A percentile compares a stretch with the other conserved stretches of the same genome.
Evolutionary conservation across 2,888 invertebrate genomes (phyloP).

Genomic region (Bellardia pandia): DNA sequence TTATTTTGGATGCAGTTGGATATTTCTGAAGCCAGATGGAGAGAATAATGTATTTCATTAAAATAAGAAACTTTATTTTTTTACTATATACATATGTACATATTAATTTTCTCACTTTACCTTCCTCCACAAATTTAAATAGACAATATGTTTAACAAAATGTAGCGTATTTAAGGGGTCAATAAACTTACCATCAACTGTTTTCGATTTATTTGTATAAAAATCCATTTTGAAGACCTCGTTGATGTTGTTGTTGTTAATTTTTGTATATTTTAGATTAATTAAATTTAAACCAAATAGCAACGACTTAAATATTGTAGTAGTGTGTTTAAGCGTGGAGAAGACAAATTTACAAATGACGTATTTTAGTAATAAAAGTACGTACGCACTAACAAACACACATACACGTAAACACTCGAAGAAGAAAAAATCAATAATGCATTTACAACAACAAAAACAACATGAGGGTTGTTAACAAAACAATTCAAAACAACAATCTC

Average conservation of each 20-base stretch:
- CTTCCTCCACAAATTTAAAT: background rate
- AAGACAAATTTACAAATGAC: slow-evolving; percentile 37
- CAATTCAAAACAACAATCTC: slow-evolving; percentile 22
- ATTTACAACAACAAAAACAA: slow-evolving; percentile 49
- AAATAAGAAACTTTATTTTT: background rate
- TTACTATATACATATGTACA: background rate
- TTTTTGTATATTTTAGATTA: background rate
- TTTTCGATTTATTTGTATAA: slow-evolving; percentile 76
- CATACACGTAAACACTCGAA: slow-evolving; percentile 41
- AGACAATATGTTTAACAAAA: slow-evolving; percentile 18
- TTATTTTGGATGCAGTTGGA: background rate
- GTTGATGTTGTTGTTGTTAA: slow-evolving; percentile 18
- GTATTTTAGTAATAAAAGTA: slow-evolving; percentile 42
- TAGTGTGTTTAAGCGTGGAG: background rate
- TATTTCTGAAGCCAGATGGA: background rate
- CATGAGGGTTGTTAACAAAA: slow-evolving; percentile 51
- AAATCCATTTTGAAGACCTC: slow-evolving; percentile 78
- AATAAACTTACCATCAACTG: slow-evolving; percentile 78
- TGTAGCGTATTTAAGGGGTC: slow-evolving; percentile 29
- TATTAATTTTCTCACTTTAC: background rate
- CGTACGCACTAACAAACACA: slow-evolving; percentile 30
- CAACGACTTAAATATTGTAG: slow-evolving; percentile 1
- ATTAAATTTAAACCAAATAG: slow-evolving; percentile 49
- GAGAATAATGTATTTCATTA: background rate
- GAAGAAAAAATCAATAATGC: slow-evolving; percentile 64